Evolutionary conservation across 2,888 invertebrate species (phyloP).

Genomic region (Stomorhina lunata): DNA sequence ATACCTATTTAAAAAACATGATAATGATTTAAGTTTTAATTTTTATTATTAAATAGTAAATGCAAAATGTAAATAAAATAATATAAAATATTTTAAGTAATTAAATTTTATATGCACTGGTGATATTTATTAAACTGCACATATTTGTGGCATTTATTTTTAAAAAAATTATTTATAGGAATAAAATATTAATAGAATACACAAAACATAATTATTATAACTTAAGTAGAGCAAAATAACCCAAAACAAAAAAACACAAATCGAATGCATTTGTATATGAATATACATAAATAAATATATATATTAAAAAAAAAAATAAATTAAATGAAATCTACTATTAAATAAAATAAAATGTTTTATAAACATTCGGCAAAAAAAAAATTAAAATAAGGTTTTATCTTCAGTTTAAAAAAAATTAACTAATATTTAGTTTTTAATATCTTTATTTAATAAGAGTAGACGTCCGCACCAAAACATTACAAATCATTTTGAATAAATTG

Average conservation of each 20-base stretch:
- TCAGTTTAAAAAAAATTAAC: not conserved
- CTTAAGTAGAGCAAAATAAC: not conserved
- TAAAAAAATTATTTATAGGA: conserved; percentile 25
- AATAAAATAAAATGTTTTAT: too few species aligned
- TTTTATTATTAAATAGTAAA: too few species aligned
- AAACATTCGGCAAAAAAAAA: too few species aligned
- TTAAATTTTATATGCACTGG: conserved; percentile 59
- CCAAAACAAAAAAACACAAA: not conserved
- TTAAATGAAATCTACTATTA: too few species aligned
- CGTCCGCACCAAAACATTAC: too few species aligned
- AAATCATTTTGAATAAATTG: too few species aligned
- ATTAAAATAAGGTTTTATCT: not conserved
- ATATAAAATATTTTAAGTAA: not conserved
- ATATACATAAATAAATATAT: not conserved
- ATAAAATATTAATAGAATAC: not conserved
- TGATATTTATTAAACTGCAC: conserved; percentile 65
- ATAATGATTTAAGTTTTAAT: not conserved
- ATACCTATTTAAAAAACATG: not conserved
- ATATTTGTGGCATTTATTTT: conserved; percentile 66
- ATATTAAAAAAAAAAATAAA: not conserved
- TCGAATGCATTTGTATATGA: conserved; percentile 8
- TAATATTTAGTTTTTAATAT: not conserved
- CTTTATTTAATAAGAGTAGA: too few species aligned
- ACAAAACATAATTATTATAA: conserved; percentile 14
- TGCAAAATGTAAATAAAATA: conserved; percentile 12